phyloP scores from a whole-genome alignment of 1,140 invertebrate species.

The Pogonus chalceus region DNA sequence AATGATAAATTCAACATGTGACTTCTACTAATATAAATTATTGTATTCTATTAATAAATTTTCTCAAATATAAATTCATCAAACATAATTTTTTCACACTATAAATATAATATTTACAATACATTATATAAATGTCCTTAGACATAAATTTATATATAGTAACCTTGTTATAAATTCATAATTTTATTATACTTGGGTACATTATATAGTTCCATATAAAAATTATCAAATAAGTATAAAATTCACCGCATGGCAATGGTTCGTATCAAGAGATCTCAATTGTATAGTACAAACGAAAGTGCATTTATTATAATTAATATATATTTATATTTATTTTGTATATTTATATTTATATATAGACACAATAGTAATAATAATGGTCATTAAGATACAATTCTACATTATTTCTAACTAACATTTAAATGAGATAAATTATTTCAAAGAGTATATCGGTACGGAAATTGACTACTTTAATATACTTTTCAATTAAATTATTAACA shows the following conservation, averaged over 20 bases:
- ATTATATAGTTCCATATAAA: neutral
- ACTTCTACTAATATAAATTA: neutral
- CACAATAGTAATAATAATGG: neutral
- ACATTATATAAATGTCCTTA: neutral
- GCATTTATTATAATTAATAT: neutral
- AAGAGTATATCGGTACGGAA: neutral
- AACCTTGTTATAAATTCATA: neutral
- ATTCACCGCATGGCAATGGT: neutral
- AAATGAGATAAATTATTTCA: neutral
- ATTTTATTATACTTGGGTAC: neutral
- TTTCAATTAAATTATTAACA: neutral
- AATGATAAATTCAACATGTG: neutral
- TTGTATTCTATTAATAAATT: neutral
- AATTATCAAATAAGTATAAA: neutral
- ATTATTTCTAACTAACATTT: neutral
- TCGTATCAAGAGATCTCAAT: neutral
- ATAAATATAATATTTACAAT: neutral
- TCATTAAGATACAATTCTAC: neutral
- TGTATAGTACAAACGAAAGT: constrained; percentile 2
- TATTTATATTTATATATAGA: neutral
- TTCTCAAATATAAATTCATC: neutral
- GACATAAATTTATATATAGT: neutral
- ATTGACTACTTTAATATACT: neutral
- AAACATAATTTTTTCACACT: neutral
- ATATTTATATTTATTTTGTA: neutral